Evolutionary conservation across 2,113 vertebrate species (phyloP).

Genomic region (Turdus rufiventris): DNA sequence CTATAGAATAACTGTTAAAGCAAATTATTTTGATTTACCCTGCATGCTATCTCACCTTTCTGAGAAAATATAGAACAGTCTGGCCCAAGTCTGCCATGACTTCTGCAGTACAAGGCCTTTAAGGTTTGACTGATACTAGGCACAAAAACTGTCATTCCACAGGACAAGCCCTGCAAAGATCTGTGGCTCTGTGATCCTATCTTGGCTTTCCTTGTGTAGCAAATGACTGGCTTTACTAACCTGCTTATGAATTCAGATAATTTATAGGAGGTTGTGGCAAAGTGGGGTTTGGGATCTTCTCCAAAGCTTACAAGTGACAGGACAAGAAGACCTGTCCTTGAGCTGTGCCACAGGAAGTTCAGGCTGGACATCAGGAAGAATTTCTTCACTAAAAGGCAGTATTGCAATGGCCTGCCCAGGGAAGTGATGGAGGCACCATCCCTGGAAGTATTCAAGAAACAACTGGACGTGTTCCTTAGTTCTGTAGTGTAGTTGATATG

Average conservation of each 20-base stretch:
- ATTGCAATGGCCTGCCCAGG: background rate
- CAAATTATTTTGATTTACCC: background rate
- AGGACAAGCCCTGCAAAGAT: background rate
- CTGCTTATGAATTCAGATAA: background rate
- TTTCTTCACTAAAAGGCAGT: background rate
- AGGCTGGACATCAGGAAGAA: background rate
- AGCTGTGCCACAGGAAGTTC: background rate
- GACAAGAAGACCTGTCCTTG: background rate
- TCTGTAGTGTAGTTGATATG: background rate
- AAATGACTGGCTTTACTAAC: background rate
- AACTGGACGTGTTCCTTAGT: rapidly evolving
- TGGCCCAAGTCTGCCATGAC: background rate
- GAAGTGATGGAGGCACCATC: background rate
- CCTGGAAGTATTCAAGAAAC: background rate
- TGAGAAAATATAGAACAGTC: background rate
- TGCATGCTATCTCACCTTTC: background rate
- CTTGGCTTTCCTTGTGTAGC: background rate
- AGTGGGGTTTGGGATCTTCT: background rate
- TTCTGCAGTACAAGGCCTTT: background rate
- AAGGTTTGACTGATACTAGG: background rate
- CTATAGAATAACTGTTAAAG: background rate
- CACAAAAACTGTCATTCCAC: background rate
- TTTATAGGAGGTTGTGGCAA: background rate
- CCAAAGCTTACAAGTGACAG: background rate
- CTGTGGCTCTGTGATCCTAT: background rate